phyloP scores from a whole-genome alignment of 1,140 invertebrate species.

The Danaus melanippus region DNA sequence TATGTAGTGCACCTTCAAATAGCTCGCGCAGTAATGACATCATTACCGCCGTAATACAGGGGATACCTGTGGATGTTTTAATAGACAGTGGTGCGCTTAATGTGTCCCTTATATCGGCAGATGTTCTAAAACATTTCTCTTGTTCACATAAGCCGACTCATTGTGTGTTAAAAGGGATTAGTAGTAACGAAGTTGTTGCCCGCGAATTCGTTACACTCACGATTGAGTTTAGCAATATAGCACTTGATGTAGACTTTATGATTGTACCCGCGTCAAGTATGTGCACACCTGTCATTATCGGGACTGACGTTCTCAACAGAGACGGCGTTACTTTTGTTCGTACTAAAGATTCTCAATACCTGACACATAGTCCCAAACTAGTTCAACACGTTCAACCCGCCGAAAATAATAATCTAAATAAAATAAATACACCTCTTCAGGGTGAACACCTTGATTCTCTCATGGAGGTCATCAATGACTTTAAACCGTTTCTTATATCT shows the following conservation, averaged over 20 bases:
- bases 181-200: slow-evolving; percentile 13
- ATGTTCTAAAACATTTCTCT: slow-evolving; percentile 19
- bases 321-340: slow-evolving; percentile 25
- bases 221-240: slow-evolving; percentile 25
- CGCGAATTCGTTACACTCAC: slow-evolving; percentile 22
- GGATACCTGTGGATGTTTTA: slow-evolving; percentile 26
- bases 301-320: slow-evolving; percentile 29
- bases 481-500: no score
- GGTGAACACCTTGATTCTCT: slow-evolving; percentile 6
- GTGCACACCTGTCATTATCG: slow-evolving; percentile 23
- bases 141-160: slow-evolving; percentile 14
- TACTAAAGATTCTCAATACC: slow-evolving; percentile 23
- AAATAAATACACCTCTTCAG: slow-evolving; percentile 13
- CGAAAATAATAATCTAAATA: not conserved
- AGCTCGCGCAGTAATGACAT: slow-evolving; percentile 24
- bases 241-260: slow-evolving; percentile 28
- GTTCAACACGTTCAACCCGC: slow-evolving; percentile 3
- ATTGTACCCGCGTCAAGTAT: slow-evolving; percentile 23
- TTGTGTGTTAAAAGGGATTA: slow-evolving; percentile 24
- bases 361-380: slow-evolving; percentile 7
- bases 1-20: no score
- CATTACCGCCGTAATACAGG: slow-evolving; percentile 21
- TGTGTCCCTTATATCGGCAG: slow-evolving; percentile 27
- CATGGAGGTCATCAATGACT: no score
- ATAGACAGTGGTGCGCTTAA: slow-evolving; percentile 30